A percentile compares a stretch with the other conserved stretches of the same genome.
phyloP scores from a whole-genome alignment of 2,888 invertebrate species.

The Adela reaumurella region DNA sequence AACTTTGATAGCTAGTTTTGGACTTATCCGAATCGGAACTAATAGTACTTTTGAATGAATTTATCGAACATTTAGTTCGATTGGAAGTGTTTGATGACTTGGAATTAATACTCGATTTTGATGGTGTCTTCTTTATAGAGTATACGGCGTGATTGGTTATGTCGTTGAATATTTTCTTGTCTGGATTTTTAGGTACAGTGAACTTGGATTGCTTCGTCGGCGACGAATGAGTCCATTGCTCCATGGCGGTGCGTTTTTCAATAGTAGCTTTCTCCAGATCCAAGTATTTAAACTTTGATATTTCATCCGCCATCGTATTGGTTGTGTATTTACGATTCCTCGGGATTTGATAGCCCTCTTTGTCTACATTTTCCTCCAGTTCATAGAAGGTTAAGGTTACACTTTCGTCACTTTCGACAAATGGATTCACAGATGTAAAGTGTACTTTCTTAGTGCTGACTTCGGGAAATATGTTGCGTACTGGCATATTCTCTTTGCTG shows the following conservation, averaged over 20 bases:
- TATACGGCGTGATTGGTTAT: constrained; percentile 24
- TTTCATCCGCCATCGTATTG: constrained; percentile 22
- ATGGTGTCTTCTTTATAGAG: constrained; percentile 35
- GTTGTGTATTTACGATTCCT: constrained; percentile 9
- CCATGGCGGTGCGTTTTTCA: constrained; percentile 33
- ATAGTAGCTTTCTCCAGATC: constrained; percentile 31
- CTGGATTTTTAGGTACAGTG: constrained; percentile 2
- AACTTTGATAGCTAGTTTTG: neutral
- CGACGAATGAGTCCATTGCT: constrained; percentile 32
- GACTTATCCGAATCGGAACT: neutral
- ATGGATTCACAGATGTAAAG: constrained; percentile 42
- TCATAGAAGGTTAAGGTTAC: constrained; percentile 48
- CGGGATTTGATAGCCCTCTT: constrained; percentile 24
- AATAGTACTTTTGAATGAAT: constrained; percentile 22
- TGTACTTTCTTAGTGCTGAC: constrained; percentile 40
- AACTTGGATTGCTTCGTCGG: constrained; percentile 41
- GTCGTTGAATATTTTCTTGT: constrained; percentile 27
- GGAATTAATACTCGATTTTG: constrained; percentile 36
- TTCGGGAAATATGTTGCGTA: constrained; percentile 39
- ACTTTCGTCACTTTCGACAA: constrained; percentile 49
- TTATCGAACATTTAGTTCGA: constrained; percentile 19
- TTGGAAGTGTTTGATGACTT: constrained; percentile 29
- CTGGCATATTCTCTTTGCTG: constrained; percentile 42
- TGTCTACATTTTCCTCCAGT: constrained; percentile 32
- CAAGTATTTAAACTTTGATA: constrained; percentile 45